phyloP scores from a whole-genome alignment of 2,113 vertebrate species.

The Copsychus sechellarum region DNA sequence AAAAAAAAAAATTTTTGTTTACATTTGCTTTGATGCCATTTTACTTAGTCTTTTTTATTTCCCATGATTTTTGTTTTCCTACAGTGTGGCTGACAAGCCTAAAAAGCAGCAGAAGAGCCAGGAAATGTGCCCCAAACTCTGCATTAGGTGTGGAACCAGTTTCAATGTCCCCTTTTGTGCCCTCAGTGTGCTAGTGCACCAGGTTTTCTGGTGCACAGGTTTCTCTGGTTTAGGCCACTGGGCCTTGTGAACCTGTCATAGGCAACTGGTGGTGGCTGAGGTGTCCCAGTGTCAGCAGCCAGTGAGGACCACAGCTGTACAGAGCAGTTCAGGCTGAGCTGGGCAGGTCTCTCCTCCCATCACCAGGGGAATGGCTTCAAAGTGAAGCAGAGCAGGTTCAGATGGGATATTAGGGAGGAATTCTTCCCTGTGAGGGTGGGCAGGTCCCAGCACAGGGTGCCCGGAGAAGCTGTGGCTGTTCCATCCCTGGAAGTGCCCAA shows the following conservation, averaged over 20 bases:
- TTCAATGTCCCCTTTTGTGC: slow-evolving; percentile 70
- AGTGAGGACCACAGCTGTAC: not conserved
- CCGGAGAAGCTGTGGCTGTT: not conserved
- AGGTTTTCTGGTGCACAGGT: slow-evolving; percentile 17
- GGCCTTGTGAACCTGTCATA: not conserved
- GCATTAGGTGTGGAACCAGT: slow-evolving; percentile 72
- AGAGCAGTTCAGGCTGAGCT: not conserved
- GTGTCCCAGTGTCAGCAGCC: not conserved
- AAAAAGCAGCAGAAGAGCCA: slow-evolving; percentile 74
- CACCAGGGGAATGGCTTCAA: not conserved
- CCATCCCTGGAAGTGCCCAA: not conserved
- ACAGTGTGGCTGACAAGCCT: slow-evolving; percentile 74
- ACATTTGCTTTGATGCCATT: slow-evolving; percentile 64
- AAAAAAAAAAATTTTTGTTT: slow-evolving; percentile 56
- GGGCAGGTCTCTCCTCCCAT: not conserved
- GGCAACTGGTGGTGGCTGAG: not conserved
- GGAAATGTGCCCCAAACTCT: slow-evolving; percentile 73
- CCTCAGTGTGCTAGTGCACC: slow-evolving; percentile 56
- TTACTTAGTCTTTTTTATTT: slow-evolving; percentile 71
- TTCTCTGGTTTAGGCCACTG: slow-evolving; percentile 3
- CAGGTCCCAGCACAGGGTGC: not conserved
- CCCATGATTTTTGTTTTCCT: slow-evolving; percentile 73
- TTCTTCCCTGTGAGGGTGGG: not conserved
- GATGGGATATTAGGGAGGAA: not conserved
- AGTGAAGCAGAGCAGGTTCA: not conserved